A percentile compares a stretch with the other conserved stretches of the same genome.
Conservation (phyloP, 64 coral and sea anemone species). For the Porites australiensis region DNA sequence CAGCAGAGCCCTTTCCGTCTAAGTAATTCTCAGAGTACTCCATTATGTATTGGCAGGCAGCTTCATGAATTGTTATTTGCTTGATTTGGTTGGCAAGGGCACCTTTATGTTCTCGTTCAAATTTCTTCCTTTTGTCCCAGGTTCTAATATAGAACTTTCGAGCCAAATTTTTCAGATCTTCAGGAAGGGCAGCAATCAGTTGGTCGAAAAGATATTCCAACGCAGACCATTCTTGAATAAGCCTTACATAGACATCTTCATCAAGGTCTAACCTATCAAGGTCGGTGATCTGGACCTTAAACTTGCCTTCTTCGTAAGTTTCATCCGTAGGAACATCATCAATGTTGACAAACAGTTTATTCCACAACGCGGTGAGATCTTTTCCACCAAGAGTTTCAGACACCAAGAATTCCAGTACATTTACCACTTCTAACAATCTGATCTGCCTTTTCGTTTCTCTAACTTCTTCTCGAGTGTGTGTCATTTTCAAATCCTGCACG, state of each 20-base stretch:
- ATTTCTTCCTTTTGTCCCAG: not conserved
- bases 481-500: not conserved
- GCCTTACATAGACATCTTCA: not conserved
- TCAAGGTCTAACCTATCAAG: constrained; percentile 1
- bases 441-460: not conserved
- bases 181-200: not conserved
- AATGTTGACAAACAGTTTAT: not conserved
- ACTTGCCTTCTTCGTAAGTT: not conserved
- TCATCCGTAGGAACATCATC: not conserved
- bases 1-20: too few species aligned
- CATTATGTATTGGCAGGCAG: too few species aligned
- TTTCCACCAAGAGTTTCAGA: not conserved
- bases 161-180: not conserved
- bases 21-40: too few species aligned
- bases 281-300: not conserved
- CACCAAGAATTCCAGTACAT: not conserved
- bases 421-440: not conserved
- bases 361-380: not conserved
- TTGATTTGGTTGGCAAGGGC: not conserved
- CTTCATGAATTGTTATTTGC: not conserved
- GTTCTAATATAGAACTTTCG: not conserved
- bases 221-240: not conserved
- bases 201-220: not conserved
- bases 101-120: not conserved
- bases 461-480: not conserved